Evolutionary conservation across 2,113 vertebrate genomes (phyloP), one percentile per base, ranked within the genome.

Genomic region (Ivindomyrus marchei): DNA sequence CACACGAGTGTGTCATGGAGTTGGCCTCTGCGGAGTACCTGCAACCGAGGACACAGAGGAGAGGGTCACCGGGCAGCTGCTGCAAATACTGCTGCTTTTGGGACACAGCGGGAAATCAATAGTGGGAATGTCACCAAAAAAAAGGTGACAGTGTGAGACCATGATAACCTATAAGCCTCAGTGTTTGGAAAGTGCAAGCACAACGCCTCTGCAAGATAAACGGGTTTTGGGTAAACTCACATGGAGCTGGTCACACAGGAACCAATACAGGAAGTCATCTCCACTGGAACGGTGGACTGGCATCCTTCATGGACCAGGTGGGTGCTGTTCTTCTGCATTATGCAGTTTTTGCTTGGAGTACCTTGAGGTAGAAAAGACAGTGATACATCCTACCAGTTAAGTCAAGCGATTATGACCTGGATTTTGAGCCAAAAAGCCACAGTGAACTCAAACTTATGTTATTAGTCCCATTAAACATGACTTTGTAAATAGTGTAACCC

Each of bases 21-120:
- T 96, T 97, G 0, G 95, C 92, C 84, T 95, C 94, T 27, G 90
- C 4, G 9, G 97, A 98, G 91, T 98, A 99, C 84, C 98, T 99
- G 92, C 46, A 74, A 47, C 53, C 8, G 15, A 88, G 27, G 15
- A n/a, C n/a, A 45, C 19, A 6, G 21, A 47, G 7, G 52, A 31
- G 50, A 62, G 7, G 9, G 42, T 84, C n/a, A 52, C 56, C 2
- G 70, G 15, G 45, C 2, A 8, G 13, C 45, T 24, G 39, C 66
- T 80, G 11, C 15, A 45, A 49, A 80, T 6, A 17, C 11, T 39
- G 58, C 6, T 24, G 24, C 42, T 45, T 56, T 8, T 89, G 19
- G n/a, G 42, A 7, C n/a, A 11, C n/a, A 1, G n/a, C 9, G 4
- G 3, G 56, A 17, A 56, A 74, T 70, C 36, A 46, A n/a, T 58